Conservation (phyloP, 2,888 invertebrate species). For the Trichogramma dendrolimi region DNA sequence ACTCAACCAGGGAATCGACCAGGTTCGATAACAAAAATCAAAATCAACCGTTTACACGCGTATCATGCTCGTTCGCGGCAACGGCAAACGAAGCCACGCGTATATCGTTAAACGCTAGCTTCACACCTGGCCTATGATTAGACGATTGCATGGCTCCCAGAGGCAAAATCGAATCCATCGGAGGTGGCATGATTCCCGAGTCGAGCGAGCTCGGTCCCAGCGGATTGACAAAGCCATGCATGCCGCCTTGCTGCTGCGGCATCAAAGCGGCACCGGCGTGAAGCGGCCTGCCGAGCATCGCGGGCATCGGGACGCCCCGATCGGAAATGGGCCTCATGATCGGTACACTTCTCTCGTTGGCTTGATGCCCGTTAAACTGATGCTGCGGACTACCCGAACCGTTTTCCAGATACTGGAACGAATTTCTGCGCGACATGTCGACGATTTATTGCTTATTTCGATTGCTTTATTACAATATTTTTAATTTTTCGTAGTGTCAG, state of each 20-base stretch:
- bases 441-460: neutral
- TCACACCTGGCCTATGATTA: too few relatives aligned
- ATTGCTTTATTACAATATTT: neutral
- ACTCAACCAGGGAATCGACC: too few relatives aligned
- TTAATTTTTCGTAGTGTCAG: neutral
- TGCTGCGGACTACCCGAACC: constrained; percentile 3
- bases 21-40: too few relatives aligned
- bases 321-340: constrained; percentile 15
- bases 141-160: neutral
- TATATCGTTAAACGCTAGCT: too few relatives aligned
- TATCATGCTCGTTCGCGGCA: neutral
- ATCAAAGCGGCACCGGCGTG: constrained; percentile 24
- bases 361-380: neutral
- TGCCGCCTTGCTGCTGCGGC: constrained; percentile 41
- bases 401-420: constrained; percentile 21
- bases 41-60: too few relatives aligned
- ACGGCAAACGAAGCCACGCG: constrained; percentile 7
- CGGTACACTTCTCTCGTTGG: constrained; percentile 20
- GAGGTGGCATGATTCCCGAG: neutral
- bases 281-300: constrained; percentile 40
- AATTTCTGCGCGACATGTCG: constrained; percentile 18
- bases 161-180: neutral
- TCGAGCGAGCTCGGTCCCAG: constrained; percentile 33
- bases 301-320: constrained; percentile 47
- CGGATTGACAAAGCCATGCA: constrained; percentile 49